Base-by-base conservation (phyloP, 1,140 invertebrate species). In the Heliothis subflexa region DNA sequence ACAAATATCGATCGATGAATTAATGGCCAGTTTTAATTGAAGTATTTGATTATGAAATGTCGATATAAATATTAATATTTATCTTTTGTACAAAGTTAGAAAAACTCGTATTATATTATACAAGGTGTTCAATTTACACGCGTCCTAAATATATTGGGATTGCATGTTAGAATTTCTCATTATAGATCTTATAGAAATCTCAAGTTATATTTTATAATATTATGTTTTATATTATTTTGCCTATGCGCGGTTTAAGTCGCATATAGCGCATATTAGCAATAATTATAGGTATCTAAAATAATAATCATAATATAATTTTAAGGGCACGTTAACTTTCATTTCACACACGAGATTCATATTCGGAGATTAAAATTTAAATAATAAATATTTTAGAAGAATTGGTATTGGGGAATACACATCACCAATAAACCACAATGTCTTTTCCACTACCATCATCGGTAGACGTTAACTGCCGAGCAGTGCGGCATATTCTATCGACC, bases 311-410 rank as follows among this genome's bases (percentile, higher is more conserved):
- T 77, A 66, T 33, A 62, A 50, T 81, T 59, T 81, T 85, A 85
- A 85, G 82, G 86, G 86, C 84, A 88, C 84, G 85, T 88, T 82
- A 75, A 86, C 82, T 81, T 76, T 78, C 52, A 80, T 59, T 83
- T 73, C 72, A 83, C 80, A 83, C 81, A 78, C 71, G 79, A 83
- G 79, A 86, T 81, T 83, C 74, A 78, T 83, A 66, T 70, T 55
- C 33, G 70, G 70, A 79, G 49, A 62, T 79, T 81, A 76, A 79
- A 77, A 66, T 75, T 76, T 73, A 81, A 76, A 73, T 77, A 81
- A 77, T 70, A 55, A n/a, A 40, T 40, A 40, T 61, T 74, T 76
- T 55, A 74, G 49, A 73, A 70, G 52, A 62, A 75, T 49, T 50
- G 57, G 57, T 49, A 49, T 62, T 74, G 72, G 57, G 72, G 28